Conservation (phyloP, 2,797 vertebrate species). For the Huso huso region DNA sequence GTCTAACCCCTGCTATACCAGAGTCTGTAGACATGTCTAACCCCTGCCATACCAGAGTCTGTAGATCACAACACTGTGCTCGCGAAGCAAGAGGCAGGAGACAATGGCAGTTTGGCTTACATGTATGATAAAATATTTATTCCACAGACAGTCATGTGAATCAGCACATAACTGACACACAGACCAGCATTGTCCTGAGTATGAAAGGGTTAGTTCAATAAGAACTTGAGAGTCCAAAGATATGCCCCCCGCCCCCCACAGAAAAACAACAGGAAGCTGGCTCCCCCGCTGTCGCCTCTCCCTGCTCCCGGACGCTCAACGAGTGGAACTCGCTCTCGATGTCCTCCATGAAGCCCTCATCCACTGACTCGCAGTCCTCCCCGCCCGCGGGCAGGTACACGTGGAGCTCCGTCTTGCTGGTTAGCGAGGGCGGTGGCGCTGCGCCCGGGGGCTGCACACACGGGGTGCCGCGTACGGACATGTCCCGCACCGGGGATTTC, state of each 20-base stretch:
- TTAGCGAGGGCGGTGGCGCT: background rate
- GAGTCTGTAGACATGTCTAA: no score
- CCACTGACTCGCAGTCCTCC: slow-evolving; percentile 49
- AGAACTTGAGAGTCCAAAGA: no score
- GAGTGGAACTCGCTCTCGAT: slow-evolving; percentile 41
- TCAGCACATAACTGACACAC: no score
- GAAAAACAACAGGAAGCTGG: no score
- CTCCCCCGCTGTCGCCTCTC: background rate
- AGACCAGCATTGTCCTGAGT: no score
- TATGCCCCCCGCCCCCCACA: no score
- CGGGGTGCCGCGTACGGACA: slow-evolving; percentile 52
- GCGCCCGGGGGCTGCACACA: slow-evolving; percentile 34
- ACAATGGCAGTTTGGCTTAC: no score
- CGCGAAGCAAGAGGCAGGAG: no score
- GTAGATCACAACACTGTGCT: no score
- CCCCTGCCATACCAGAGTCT: no score
- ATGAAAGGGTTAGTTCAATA: no score
- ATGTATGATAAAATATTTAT: background rate
- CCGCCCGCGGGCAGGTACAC: slow-evolving; percentile 58
- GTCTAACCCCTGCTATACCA: no score
- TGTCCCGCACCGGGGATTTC: slow-evolving; percentile 22
- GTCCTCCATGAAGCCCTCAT: slow-evolving; percentile 66
- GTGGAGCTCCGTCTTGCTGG: slow-evolving; percentile 52
- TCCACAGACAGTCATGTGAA: background rate
- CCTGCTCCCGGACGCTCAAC: slow-evolving; percentile 35